These are phyloP conservation scores for Taeniopygia guttata DNA, from an alignment of 2,797 vertebrate species.

Conservation along the genomic window DNA sequence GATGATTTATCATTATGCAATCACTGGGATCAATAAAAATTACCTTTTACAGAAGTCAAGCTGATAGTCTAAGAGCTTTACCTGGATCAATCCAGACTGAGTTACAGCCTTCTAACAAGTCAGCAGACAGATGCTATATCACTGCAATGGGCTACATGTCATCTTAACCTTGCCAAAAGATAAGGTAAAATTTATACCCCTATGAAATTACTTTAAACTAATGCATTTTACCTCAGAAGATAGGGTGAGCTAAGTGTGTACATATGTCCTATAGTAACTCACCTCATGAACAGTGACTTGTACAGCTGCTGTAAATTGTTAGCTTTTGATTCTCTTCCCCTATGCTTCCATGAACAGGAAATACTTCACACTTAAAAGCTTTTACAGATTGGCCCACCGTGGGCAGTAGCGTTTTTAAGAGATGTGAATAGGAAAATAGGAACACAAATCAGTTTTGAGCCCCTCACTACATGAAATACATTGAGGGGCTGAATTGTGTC, in stretches of 20 bases:
- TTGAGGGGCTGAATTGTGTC: not conserved
- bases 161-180: constrained; percentile 21
- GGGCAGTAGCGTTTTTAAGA: not conserved
- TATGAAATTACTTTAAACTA: constrained; percentile 8
- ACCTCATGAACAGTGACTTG: not conserved
- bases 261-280: not conserved
- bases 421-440: no score
- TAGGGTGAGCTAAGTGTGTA: not conserved
- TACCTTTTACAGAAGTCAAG: not conserved
- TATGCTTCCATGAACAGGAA: not conserved
- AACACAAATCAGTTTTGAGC: not conserved
- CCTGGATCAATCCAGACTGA: not conserved
- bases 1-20: not conserved
- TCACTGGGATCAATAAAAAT: constrained; percentile 3
- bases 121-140: not conserved
- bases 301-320: not conserved
- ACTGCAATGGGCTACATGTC: not conserved
- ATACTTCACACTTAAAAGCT: not conserved
- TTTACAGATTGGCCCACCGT: not conserved
- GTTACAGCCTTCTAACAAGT: not conserved
- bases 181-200: constrained; percentile 6
- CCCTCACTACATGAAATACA: not conserved
- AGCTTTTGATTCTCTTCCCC: not conserved
- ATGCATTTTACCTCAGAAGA: not conserved
- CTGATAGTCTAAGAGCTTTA: not conserved